Percentiles rank a stretch among this genome's conserved stretches.
Conservation (phyloP, 2,888 invertebrate species). For the Euclidia mi region DNA sequence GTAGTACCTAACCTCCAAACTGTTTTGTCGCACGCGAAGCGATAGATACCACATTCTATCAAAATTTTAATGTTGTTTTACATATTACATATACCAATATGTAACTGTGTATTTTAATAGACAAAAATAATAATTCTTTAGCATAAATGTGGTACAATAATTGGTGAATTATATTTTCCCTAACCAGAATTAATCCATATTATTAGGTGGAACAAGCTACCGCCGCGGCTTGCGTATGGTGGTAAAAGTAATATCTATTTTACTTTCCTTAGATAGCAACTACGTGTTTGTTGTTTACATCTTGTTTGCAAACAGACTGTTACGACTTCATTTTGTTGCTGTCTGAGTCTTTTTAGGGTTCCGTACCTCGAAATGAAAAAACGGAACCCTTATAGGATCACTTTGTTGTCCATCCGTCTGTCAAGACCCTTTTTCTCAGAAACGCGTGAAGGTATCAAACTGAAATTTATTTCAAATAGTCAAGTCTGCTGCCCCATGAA, state of each 20-base stretch:
- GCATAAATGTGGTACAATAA: conserved; percentile 17
- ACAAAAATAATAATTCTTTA: not conserved
- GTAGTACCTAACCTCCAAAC: conserved; percentile 54
- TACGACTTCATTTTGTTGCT: conserved; percentile 38
- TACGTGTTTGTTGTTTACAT: conserved; percentile 36
- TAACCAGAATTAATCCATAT: conserved; percentile 41
- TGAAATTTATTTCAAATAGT: no score
- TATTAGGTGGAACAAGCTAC: conserved; percentile 25
- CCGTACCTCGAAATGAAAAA: no score
- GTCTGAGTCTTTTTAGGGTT: not conserved
- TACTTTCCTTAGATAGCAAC: conserved; percentile 34
- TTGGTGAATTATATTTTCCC: conserved; percentile 39
- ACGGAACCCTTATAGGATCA: no score
- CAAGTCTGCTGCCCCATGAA: no score
- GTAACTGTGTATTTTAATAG: not conserved
- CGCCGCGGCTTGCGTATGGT: conserved; percentile 31
- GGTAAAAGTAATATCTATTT: conserved; percentile 38
- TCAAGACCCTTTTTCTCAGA: no score
- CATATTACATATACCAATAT: no score
- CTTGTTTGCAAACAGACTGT: conserved; percentile 36
- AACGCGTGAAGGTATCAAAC: no score
- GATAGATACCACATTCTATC: conserved; percentile 34
- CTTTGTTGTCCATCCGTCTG: no score
- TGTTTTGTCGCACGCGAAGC: conserved; percentile 49
- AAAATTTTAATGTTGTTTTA: conserved; percentile 32